Evolutionary conservation across 2,113 vertebrate genomes (phyloP).

Genomic region (Choloepus hoffmanni): DNA sequence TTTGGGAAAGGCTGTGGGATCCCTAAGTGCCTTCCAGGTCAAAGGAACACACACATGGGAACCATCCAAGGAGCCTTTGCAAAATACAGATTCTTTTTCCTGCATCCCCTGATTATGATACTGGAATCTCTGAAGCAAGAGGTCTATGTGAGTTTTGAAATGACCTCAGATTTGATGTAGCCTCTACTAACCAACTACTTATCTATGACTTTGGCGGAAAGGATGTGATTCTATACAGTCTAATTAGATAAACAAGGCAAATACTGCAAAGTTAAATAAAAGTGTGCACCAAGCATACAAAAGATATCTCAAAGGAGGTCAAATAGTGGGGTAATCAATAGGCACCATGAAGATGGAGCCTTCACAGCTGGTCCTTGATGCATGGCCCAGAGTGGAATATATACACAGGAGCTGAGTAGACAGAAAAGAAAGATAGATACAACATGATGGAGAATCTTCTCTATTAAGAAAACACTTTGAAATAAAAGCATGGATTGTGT

Average conservation of each 20-base stretch:
- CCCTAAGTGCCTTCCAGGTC: neutral
- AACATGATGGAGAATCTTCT: neutral
- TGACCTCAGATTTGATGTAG: fast-evolving
- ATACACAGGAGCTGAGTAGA: no score
- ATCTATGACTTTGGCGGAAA: fast-evolving
- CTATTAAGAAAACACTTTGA: neutral
- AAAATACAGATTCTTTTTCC: neutral
- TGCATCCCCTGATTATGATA: fast-evolving
- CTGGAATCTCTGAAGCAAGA: neutral
- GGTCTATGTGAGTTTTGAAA: neutral
- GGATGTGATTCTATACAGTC: neutral
- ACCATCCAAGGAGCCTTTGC: neutral
- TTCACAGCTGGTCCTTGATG: neutral
- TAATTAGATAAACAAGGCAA: neutral
- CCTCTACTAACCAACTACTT: fast-evolving
- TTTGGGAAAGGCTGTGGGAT: neutral
- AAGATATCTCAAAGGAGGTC: neutral
- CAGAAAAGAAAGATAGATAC: fast-evolving
- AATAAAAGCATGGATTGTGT: neutral
- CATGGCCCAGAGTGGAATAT: fast-evolving
- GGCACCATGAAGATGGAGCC: neutral
- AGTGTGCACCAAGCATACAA: fast-evolving
- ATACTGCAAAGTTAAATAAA: neutral
- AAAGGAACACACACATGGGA: neutral
- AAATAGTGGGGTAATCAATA: fast-evolving